Percentiles rank a stretch among this genome's conserved stretches.
Evolutionary conservation across 2,888 invertebrate genomes (phyloP).

Genomic region (Anagyrus pseudococci): DNA sequence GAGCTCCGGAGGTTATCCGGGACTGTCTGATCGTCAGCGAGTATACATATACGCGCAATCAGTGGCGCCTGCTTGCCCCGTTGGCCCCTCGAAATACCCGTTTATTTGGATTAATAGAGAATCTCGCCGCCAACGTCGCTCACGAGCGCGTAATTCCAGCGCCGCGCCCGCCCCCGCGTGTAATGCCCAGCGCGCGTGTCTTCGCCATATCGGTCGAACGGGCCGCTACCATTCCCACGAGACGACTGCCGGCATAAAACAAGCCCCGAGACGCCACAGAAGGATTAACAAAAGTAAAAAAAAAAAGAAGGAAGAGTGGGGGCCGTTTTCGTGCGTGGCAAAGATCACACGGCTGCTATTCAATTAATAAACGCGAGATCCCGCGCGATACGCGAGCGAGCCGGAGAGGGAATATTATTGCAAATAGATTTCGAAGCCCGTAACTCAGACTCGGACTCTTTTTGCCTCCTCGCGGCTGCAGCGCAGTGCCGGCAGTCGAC

Average conservation of each 20-base stretch:
- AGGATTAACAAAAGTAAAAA: no score
- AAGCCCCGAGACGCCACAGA: no score
- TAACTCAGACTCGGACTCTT: constrained; percentile 47
- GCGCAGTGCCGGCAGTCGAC: background rate
- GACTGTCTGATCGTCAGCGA: background rate
- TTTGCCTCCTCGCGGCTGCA: constrained; percentile 27
- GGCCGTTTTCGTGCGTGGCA: background rate
- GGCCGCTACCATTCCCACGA: background rate
- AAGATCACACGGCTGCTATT: constrained; percentile 44
- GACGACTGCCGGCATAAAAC: background rate
- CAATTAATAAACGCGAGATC: constrained; percentile 47
- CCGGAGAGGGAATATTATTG: constrained; percentile 41
- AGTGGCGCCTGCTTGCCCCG: constrained; percentile 15
- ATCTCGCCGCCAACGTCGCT: constrained; percentile 16
- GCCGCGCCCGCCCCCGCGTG: background rate
- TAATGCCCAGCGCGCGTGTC: background rate
- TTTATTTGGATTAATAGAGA: constrained; percentile 30
- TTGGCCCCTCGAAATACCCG: constrained; percentile 13
- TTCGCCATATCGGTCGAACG: background rate
- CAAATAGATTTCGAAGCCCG: constrained; percentile 51
- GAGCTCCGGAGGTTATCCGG: constrained; percentile 13
- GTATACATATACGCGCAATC: background rate
- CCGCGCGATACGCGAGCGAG: background rate
- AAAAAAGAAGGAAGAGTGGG: no score
- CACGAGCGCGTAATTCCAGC: constrained; percentile 3